Conservation (phyloP, 2,888 invertebrate species). For the Drosophila monieri region DNA sequence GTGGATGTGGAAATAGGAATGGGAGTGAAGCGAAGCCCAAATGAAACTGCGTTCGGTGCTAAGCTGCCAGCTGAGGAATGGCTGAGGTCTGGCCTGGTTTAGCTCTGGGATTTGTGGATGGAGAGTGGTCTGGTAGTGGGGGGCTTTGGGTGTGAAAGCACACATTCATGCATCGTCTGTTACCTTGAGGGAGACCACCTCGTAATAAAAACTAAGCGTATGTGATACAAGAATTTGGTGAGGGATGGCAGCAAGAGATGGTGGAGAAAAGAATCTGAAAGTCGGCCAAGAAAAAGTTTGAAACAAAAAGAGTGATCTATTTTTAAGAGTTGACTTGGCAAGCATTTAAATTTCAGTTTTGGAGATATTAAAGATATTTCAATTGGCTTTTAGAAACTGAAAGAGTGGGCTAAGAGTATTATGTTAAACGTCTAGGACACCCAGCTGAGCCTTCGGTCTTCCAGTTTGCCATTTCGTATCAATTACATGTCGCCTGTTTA, state of each 20-base stretch:
- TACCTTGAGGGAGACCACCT: conserved; percentile 53
- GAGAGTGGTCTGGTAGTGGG: conserved; percentile 1
- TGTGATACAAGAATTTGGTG: conserved; percentile 23
- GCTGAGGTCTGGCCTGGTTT: conserved; percentile 22
- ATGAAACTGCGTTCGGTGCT: conserved; percentile 35
- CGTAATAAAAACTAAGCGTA: conserved; percentile 51
- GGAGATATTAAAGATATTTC: too few relatives aligned
- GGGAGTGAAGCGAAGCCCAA: conserved; percentile 38
- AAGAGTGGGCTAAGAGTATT: too few relatives aligned
- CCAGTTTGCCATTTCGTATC: conserved; percentile 26
- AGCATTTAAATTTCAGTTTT: too few relatives aligned
- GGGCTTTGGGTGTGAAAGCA: conserved; percentile 22
- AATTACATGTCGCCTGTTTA: conserved; percentile 55
- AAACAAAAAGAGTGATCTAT: neutral
- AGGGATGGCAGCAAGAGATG: conserved; percentile 7
- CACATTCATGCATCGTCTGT: conserved; percentile 30
- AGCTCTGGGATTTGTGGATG: conserved; percentile 1
- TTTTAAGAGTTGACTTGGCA: neutral
- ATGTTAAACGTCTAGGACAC: too few relatives aligned
- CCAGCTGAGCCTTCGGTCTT: neutral
- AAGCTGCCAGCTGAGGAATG: conserved; percentile 23
- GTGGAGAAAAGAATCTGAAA: conserved; percentile 3
- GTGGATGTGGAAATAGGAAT: neutral
- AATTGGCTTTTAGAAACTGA: too few relatives aligned
- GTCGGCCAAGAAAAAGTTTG: neutral